Base-by-base conservation (phyloP, 1,140 invertebrate species). In the Pseudomyrmex dendroicus region DNA sequence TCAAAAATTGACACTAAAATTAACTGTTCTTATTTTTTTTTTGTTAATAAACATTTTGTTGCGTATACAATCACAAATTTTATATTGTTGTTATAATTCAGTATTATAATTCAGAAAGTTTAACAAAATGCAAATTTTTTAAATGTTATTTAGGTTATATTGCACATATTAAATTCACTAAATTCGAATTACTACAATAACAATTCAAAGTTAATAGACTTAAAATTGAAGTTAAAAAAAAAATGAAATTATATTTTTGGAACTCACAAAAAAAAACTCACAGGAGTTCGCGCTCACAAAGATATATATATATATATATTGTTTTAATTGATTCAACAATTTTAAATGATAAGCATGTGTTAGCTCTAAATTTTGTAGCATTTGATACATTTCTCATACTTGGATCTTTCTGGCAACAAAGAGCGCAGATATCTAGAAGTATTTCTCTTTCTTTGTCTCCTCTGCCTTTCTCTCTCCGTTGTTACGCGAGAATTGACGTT, bases 401-500 rank as follows among this genome's bases (percentile, higher is more conserved):
- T 63, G 13, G 35, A 25, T 66, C 9, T 46, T 2, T 25, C 25
- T 66, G 17, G 10, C 35, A 59, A 67, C 54, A 17, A 80, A 61
- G 76, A 66, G 50, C 13, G 13, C 64, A 70, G 10, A 56, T 5
- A 68, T 68, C 15, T 44, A 13, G 56, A 80, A 22, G 46, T 56
- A 59, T 80, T 48, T 80, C 66, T 35, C 10, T 35, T 35, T 35
- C 35, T 35, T 0, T 35, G 35, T 35, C 35, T 35, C 5, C 0
- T 35, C 5, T 35, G 35, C 35, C 35, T 35, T 4, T 35, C 35
- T 35, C 5, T 5, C 5, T 5, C 25, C n/a, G 54, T 66, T 46
- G 78, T 72, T 61, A 56, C 67, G 50, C 73, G 84, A 83, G 52
- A 73, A 86, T 86, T 78, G 83, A 73, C 46, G 74, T 87, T 87